These are phyloP conservation scores for Oophaga pumilio DNA, from an alignment of 2,113 vertebrate genomes.

Conservation along the genomic window DNA sequence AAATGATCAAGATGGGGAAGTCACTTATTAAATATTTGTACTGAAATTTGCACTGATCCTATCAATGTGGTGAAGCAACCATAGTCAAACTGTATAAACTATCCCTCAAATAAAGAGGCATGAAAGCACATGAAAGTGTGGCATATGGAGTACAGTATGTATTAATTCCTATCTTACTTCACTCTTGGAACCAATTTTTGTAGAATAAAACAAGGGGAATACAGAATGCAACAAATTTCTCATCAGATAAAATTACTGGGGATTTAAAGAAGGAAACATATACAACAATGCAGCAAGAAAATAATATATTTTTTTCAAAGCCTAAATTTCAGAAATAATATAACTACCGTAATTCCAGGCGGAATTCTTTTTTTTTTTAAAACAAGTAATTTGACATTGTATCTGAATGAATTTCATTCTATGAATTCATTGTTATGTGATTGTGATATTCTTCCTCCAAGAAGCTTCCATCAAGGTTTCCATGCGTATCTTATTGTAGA, in stretches of 20 bases:
- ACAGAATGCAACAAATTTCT: not conserved
- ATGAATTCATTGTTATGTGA: not conserved
- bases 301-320: not conserved
- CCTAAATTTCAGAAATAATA: not conserved
- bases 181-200: not conserved
- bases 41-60: too few species aligned
- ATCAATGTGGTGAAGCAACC: too few species aligned
- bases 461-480: not conserved
- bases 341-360: not conserved
- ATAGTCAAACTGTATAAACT: too few species aligned
- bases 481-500: not conserved
- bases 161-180: not conserved
- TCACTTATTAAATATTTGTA: too few species aligned
- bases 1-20: too few species aligned
- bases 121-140: not conserved
- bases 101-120: not conserved
- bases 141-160: not conserved
- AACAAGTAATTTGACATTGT: constrained; percentile 10
- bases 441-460: constrained; percentile 3
- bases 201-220: not conserved
- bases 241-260: not conserved
- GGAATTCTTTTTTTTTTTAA: not conserved
- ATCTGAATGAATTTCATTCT: not conserved
- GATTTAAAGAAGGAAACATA: not conserved
- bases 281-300: not conserved